Evolutionary conservation across 2,888 invertebrate genomes (phyloP).

Genomic region (Drosophila incognita): DNA sequence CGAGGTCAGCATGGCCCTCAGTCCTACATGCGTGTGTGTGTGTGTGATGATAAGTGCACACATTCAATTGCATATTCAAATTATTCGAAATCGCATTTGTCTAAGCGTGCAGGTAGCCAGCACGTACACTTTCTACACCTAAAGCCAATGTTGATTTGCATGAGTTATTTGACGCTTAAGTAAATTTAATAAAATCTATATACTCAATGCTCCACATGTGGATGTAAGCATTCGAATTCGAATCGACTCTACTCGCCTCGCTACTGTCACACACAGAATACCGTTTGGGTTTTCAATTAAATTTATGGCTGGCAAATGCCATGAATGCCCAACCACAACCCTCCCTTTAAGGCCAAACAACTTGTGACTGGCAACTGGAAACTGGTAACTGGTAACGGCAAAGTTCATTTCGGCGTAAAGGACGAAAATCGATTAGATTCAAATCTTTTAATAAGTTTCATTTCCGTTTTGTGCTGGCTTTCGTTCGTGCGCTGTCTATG

Average conservation of each 20-base stretch:
- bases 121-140: slow-evolving; percentile 63
- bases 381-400: slow-evolving; percentile 40
- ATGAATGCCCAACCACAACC: slow-evolving; percentile 30
- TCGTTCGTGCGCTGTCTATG: slow-evolving; percentile 65
- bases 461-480: slow-evolving; percentile 78
- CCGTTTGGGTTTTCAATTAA: slow-evolving; percentile 74
- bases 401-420: slow-evolving; percentile 74
- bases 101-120: slow-evolving; percentile 61
- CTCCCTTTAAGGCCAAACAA: slow-evolving; percentile 52
- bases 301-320: slow-evolving; percentile 71
- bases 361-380: slow-evolving; percentile 29
- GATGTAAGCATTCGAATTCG: slow-evolving; percentile 25
- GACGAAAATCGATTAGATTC: slow-evolving; percentile 82
- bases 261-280: slow-evolving; percentile 61
- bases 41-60: slow-evolving; percentile 67
- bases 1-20: slow-evolving; percentile 16
- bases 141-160: slow-evolving; percentile 53
- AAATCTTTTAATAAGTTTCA: slow-evolving; percentile 83
- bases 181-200: slow-evolving; percentile 68
- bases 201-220: slow-evolving; percentile 6
- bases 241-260: slow-evolving; percentile 17
- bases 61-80: slow-evolving; percentile 79
- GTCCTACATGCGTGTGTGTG: slow-evolving; percentile 13
- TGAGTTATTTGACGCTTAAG: slow-evolving; percentile 62
- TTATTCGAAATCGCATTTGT: slow-evolving; percentile 77